Evolutionary conservation across 2,797 vertebrate species (phyloP).

Genomic region (Sciurus carolinensis): DNA sequence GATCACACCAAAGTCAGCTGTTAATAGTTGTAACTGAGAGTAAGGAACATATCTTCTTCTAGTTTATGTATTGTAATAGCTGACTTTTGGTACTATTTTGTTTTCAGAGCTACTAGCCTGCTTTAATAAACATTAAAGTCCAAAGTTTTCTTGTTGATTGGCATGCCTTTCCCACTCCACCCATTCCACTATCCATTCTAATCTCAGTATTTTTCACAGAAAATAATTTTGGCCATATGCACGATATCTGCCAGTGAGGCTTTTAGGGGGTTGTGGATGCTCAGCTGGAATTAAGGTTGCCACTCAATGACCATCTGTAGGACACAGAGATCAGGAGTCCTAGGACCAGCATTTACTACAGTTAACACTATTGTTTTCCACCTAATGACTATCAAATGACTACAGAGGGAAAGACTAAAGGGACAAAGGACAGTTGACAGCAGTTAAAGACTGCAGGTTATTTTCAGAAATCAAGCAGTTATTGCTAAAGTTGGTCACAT

Average conservation of each 20-base stretch:
- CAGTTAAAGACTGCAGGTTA: background rate
- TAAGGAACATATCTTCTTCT: background rate
- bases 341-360: background rate
- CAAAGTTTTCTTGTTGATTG: background rate
- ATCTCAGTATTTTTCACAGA: background rate
- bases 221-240: background rate
- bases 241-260: background rate
- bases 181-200: background rate
- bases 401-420: background rate
- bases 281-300: background rate
- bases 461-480: constrained; percentile 31
- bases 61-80: background rate
- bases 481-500: background rate
- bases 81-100: background rate
- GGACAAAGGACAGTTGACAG: background rate
- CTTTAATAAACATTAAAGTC: background rate
- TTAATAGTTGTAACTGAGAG: background rate
- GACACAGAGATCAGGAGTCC: background rate
- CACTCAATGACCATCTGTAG: background rate
- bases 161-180: background rate
- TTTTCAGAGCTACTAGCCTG: background rate
- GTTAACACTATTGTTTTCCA: background rate
- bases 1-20: background rate
- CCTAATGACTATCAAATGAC: background rate
- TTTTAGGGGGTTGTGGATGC: background rate